Base-by-base conservation (phyloP, 2,113 vertebrate genomes). In the Cynoglossus semilaevis region DNA sequence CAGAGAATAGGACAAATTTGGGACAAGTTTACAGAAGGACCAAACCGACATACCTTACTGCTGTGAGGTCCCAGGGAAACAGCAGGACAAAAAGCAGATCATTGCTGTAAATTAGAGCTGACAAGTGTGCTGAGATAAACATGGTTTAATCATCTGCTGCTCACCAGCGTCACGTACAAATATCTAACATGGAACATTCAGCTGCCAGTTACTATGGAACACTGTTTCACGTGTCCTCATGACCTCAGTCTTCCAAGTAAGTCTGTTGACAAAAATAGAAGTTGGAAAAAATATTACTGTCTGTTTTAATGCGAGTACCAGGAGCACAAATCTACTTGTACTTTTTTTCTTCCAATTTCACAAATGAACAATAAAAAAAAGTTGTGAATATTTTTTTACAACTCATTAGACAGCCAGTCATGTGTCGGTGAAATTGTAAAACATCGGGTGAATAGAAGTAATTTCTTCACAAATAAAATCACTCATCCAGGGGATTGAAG, bases 381-480 rank as follows among this genome's bases (percentile, higher is more conserved):
- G 52, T n/a, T n/a, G n/a, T n/a, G 62, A 49, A 40, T 68, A 70
- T 67, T 19, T 41, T 38, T 55, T 54, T 60, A 71, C 48, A 79
- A 45, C 55, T 50, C 53, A 49, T 76, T 71, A 84, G 71, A 57
- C 57, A 9, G 60, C 72, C 52, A 62, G 54, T 69, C 54, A 73
- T 63, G 64, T 47, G 46, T 54, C 51, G 54, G 72, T 52, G 65
- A 80, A 74, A 63, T 73, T 50, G 46, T 44, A 42, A 61, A 68
- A 50, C 51, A 72, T 65, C 77, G 42, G 36, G 79, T 67, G 75
- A 79, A 77, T 63, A 74, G 67, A 68, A 42, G 63, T 19, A 1
- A 42, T 64, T 49, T 62, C 73, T 71, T 70, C 67, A 42, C 46
- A 70, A 72, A 52, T 53, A 29, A 49, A 72, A 81, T 82, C 76